Evolutionary conservation across 2,113 vertebrate species (phyloP).

Genomic region (Columba janthina): DNA sequence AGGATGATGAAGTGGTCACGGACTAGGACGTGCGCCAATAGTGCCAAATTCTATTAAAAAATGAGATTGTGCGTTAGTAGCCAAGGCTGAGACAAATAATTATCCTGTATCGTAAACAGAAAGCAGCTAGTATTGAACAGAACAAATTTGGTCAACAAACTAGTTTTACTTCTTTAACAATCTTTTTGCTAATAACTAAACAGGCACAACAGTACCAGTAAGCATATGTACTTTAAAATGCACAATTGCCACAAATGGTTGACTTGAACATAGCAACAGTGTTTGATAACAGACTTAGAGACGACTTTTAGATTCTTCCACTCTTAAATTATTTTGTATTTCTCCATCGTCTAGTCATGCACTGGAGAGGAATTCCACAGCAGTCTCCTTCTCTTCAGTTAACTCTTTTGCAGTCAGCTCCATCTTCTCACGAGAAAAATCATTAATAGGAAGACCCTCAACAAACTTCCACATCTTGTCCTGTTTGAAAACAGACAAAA

Average conservation of each 20-base stretch:
- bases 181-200: conserved; percentile 58
- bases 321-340: conserved; percentile 53
- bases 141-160: conserved; percentile 62
- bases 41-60: conserved; percentile 16
- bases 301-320: conserved; percentile 80
- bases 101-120: conserved; percentile 17
- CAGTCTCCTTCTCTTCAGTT: conserved; percentile 90
- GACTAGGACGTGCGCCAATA: not conserved
- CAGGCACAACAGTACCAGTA: conserved; percentile 65
- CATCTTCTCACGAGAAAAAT: conserved; percentile 93
- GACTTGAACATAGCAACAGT: conserved; percentile 40
- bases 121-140: conserved; percentile 39
- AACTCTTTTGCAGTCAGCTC: conserved; percentile 90
- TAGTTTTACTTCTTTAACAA: conserved; percentile 43
- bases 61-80: conserved; percentile 35
- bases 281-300: conserved; percentile 77
- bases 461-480: conserved; percentile 92
- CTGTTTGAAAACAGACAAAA: conserved; percentile 68
- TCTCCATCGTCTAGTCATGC: conserved; percentile 80
- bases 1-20: not conserved
- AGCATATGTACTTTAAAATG: conserved; percentile 63
- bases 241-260: conserved; percentile 56
- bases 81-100: conserved; percentile 26
- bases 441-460: conserved; percentile 87
- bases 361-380: conserved; percentile 85